Conservation (phyloP, 2,888 invertebrate species). For the Epirrhoe alternata region DNA sequence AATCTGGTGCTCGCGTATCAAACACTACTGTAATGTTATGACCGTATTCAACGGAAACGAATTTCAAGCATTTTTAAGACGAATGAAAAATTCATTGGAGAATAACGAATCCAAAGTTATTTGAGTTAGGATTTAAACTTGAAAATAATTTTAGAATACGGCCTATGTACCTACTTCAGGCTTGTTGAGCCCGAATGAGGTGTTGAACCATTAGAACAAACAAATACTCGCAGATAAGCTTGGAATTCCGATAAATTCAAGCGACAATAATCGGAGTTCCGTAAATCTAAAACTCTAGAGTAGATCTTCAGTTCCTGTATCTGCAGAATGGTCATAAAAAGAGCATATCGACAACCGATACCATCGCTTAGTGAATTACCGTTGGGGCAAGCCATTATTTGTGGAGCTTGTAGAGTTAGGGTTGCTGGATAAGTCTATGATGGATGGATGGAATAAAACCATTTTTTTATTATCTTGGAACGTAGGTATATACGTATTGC, state of each 20-base stretch:
- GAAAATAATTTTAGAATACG: not conserved
- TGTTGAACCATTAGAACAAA: slow-evolving; percentile 11
- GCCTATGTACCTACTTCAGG: not conserved
- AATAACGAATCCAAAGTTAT: no score
- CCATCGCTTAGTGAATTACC: slow-evolving; percentile 79
- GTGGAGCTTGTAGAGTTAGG: slow-evolving; percentile 52
- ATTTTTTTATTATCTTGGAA: not conserved
- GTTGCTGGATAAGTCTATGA: slow-evolving; percentile 51
- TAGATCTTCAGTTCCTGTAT: slow-evolving; percentile 68
- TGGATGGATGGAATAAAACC: slow-evolving; percentile 6
- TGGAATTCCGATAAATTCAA: slow-evolving; percentile 21
- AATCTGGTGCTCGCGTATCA: not conserved
- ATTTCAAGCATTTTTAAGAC: no score
- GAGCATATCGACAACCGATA: slow-evolving; percentile 77
- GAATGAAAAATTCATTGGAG: no score
- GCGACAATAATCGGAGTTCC: slow-evolving; percentile 33
- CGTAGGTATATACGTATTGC: no score
- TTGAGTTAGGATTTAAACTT: not conserved
- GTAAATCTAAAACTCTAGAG: slow-evolving; percentile 44
- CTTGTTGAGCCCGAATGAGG: not conserved
- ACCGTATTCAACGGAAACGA: no score
- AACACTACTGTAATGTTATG: no score
- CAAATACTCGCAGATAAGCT: slow-evolving; percentile 16
- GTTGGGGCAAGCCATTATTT: slow-evolving; percentile 69
- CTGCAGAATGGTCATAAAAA: slow-evolving; percentile 75